Evolutionary conservation across 2,888 invertebrate genomes (phyloP).

Genomic region (Alcis repandata): DNA sequence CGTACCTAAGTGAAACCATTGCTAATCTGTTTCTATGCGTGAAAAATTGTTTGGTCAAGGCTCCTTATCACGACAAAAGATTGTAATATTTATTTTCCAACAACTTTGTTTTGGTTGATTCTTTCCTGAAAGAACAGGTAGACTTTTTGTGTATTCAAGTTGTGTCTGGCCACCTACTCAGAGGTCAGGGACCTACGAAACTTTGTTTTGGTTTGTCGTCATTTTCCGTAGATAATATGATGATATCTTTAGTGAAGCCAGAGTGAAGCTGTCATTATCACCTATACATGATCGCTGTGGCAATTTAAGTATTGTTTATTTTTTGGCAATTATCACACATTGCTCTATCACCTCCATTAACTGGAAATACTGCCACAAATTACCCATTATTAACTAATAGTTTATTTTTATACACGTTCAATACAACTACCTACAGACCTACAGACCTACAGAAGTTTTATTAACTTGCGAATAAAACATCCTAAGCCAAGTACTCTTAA

Average conservation of each 20-base stretch:
- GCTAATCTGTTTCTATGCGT: not conserved
- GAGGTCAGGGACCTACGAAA: conserved; percentile 20
- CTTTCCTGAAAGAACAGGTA: not conserved
- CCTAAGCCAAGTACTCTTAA: too few relatives aligned
- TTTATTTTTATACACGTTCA: not conserved
- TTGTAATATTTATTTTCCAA: not conserved
- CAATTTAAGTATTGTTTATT: conserved; percentile 13
- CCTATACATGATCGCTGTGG: not conserved
- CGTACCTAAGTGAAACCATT: conserved; percentile 18
- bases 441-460: too few relatives aligned
- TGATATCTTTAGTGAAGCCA: not conserved
- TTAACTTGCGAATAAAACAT: too few relatives aligned
- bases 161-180: not conserved
- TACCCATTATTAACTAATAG: conserved; percentile 3
- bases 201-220: conserved; percentile 22
- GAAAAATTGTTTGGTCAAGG: conserved; percentile 35
- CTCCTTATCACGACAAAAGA: conserved; percentile 21
- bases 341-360: not conserved
- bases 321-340: not conserved
- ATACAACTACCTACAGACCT: too few relatives aligned
- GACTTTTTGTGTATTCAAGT: not conserved
- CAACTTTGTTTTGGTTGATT: not conserved
- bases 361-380: not conserved
- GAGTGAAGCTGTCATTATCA: conserved; percentile 15
- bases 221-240: conserved; percentile 19